Evolutionary conservation across 2,797 vertebrate genomes (phyloP).

Genomic region (Phrynocephalus forsythii): DNA sequence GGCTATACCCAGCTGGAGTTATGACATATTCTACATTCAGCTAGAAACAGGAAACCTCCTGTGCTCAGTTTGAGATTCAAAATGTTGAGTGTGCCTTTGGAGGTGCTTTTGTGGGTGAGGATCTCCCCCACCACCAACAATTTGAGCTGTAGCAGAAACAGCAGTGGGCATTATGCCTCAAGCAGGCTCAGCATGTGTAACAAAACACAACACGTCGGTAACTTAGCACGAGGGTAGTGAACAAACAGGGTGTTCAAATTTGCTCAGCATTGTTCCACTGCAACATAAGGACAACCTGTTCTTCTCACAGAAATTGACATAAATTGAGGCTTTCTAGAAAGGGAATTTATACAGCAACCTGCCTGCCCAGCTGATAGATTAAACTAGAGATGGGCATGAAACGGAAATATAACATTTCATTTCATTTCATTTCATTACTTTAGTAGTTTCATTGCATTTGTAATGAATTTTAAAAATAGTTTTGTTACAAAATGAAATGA

Average conservation of each 20-base stretch:
- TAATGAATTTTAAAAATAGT: too few species aligned
- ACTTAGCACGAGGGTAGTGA: background rate
- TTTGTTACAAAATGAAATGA: too few species aligned
- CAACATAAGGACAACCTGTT: background rate
- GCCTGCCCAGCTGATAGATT: too few species aligned
- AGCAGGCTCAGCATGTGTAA: background rate
- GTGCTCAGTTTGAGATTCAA: background rate
- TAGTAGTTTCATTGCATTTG: too few species aligned
- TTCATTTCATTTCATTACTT: too few species aligned
- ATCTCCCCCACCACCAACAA: background rate
- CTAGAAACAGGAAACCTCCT: too few species aligned
- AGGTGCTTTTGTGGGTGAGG: too few species aligned
- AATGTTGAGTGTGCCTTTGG: background rate
- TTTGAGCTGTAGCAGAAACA: background rate
- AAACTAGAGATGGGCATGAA: too few species aligned
- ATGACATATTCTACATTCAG: too few species aligned
- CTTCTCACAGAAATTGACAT: background rate
- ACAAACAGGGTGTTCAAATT: background rate
- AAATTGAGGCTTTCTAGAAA: too few species aligned
- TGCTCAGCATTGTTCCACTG: background rate
- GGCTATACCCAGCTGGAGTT: background rate
- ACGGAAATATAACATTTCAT: too few species aligned
- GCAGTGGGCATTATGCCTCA: background rate
- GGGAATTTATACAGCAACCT: too few species aligned
- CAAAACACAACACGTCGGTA: background rate